Conservation (phyloP, 2,797 vertebrate species). For the Enteromius argenteus region DNA sequence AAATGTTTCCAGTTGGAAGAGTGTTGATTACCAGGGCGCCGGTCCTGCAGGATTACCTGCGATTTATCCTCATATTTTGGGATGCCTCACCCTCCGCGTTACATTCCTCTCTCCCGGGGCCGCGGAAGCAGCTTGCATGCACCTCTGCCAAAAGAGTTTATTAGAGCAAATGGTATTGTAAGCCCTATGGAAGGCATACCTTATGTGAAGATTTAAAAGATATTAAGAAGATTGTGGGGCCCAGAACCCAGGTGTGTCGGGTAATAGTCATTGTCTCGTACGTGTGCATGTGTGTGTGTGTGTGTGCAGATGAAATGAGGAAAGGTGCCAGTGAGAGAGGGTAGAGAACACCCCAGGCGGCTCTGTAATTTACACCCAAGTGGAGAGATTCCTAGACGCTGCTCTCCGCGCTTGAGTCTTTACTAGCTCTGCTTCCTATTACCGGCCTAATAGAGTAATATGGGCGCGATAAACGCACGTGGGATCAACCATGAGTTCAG, state of each 20-base stretch:
- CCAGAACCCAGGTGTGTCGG: conserved; percentile 84
- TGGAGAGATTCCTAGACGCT: conserved; percentile 52
- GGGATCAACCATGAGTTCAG: conserved; percentile 24
- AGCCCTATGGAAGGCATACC: conserved; percentile 88
- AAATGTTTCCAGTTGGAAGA: conserved; percentile 85
- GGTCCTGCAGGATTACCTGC: conserved; percentile 81
- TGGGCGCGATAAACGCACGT: background rate
- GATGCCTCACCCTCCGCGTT: conserved; percentile 73
- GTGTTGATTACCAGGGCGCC: conserved; percentile 77
- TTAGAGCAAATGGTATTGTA: conserved; percentile 88
- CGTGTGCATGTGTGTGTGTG: background rate
- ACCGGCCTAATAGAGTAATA: conserved; percentile 19
- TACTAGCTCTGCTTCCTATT: conserved; percentile 11
- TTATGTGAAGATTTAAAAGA: conserved; percentile 89
- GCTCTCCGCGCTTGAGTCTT: background rate
- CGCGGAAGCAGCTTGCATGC: conserved; percentile 82
- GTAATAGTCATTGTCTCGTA: conserved; percentile 85
- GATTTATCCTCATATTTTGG: conserved; percentile 87
- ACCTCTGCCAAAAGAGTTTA: conserved; percentile 87
- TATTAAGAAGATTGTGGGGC: conserved; percentile 83
- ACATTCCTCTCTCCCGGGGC: conserved; percentile 72
- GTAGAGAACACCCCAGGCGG: conserved; percentile 65
- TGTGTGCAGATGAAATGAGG: conserved; percentile 62
- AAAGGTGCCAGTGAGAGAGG: conserved; percentile 71
- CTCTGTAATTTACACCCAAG: conserved; percentile 66